Evolutionary conservation across 2,113 vertebrate genomes (phyloP), one percentile per base, ranked within the genome.

Genomic region (Gallinago media): DNA sequence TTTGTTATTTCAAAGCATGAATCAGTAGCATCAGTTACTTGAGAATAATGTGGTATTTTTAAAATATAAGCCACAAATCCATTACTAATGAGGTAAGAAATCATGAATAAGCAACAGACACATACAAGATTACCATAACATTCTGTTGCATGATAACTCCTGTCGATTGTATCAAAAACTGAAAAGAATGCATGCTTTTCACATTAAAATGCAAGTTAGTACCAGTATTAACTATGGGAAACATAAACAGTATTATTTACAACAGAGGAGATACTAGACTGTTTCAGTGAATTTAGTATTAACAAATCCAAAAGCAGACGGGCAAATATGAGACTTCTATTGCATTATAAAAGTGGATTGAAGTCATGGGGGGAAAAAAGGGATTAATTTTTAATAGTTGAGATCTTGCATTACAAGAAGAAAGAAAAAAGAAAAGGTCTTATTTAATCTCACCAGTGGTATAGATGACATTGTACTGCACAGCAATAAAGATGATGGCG

Each of bases 381-480:
- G 12, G 23, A 75, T 42, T 42, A 49, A 34, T 50, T 74, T 80
- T 87, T 42, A 86, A 65, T 42, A 81, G 44, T 11, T 76, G 22
- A 50, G 29, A 14, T 85, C 26, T 47, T 65, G 14, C 31, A 71
- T 56, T 44, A 80, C 27, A 63, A 68, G 10, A 31, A 31, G 31
- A 32, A 63, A 21, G 27, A 38, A 75, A 26, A 38, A 13, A 36
- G 8, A 40, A 42, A 12, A 46, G 4, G 55, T 52, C 38, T 61
- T 14, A 36, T 78, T 90, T 82, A 75, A 42, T 79, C 98, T 97
- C 94, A 98, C 98, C 98, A 56, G 93, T 94, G 56, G 94, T 97
- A 92, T 98, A 98, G 44, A 98, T 99, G n/a, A 99, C 98, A 80
- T 98, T 99, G 96, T 98, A 98, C 96, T 99, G 98, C 88, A 99